Evolutionary conservation across 2,797 vertebrate species (phyloP).

Genomic region (Cyprinodon diabolis): DNA sequence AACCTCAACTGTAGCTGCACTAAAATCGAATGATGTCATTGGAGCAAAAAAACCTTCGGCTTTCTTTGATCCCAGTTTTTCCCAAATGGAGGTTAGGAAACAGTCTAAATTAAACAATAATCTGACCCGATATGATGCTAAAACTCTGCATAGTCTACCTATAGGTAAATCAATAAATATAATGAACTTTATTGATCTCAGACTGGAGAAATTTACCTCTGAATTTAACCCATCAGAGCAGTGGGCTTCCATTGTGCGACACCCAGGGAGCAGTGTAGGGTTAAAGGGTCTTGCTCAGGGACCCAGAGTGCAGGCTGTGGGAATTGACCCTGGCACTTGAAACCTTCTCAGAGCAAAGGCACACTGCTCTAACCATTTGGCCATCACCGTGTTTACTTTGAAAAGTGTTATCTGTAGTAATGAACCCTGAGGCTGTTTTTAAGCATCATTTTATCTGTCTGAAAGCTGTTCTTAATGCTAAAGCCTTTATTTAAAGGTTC

Average conservation of each 20-base stretch:
- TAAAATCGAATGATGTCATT: constrained; percentile 25
- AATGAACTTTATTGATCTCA: no score
- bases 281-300: no score
- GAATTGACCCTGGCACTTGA: no score
- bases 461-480: background rate
- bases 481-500: background rate
- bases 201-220: no score
- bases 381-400: background rate
- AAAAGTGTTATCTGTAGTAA: background rate
- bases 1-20: constrained; percentile 1
- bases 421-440: background rate
- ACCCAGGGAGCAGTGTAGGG: no score
- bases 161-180: no score
- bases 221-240: no score
- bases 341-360: no score
- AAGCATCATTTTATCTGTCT: background rate
- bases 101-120: background rate
- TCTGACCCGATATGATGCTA: background rate
- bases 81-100: constrained; percentile 6
- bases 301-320: no score
- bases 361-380: no score
- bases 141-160: no score
- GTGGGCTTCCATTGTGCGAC: no score
- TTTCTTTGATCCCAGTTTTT: background rate
- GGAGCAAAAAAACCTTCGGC: constrained; percentile 2